These are phyloP conservation scores for Porites lobata DNA, from an alignment of 92 coral and sea anemone genomes.

Conservation along the genomic window DNA sequence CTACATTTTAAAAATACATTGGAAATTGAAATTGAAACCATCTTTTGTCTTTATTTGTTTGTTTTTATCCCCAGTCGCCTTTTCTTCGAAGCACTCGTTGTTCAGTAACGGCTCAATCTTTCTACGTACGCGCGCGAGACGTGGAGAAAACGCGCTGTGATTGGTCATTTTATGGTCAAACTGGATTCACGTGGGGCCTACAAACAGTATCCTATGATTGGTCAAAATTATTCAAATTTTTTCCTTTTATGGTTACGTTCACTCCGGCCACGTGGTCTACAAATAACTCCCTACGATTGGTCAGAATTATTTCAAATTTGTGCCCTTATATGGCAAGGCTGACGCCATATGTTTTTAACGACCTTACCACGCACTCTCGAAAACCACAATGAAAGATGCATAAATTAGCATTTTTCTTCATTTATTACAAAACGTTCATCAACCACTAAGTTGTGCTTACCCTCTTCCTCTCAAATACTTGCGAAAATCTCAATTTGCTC, in stretches of 20 bases:
- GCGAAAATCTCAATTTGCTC: not conserved
- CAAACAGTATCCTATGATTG: not conserved
- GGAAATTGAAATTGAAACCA: not conserved
- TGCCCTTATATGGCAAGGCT: not conserved
- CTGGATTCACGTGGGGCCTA: too few species aligned
- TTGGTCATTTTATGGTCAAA: not conserved
- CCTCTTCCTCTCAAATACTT: not conserved
- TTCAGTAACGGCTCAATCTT: not conserved
- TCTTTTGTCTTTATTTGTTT: not conserved
- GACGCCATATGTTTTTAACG: not conserved
- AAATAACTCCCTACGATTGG: not conserved
- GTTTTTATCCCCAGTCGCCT: not conserved
- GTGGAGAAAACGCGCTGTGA: not conserved
- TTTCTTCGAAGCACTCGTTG: not conserved
- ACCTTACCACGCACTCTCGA: not conserved
- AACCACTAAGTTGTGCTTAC: not conserved
- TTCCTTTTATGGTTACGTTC: not conserved
- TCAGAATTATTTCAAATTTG: slow-evolving; percentile 14
- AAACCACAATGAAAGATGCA: not conserved
- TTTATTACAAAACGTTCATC: not conserved
- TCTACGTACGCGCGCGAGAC: not conserved
- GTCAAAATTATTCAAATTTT: not conserved
- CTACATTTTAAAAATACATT: too few species aligned
- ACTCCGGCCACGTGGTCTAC: not conserved
- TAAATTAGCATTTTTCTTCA: not conserved